These are phyloP conservation scores for Sminthurinus signatus DNA, from an alignment of 1,140 invertebrate genomes.

Conservation along the genomic window DNA sequence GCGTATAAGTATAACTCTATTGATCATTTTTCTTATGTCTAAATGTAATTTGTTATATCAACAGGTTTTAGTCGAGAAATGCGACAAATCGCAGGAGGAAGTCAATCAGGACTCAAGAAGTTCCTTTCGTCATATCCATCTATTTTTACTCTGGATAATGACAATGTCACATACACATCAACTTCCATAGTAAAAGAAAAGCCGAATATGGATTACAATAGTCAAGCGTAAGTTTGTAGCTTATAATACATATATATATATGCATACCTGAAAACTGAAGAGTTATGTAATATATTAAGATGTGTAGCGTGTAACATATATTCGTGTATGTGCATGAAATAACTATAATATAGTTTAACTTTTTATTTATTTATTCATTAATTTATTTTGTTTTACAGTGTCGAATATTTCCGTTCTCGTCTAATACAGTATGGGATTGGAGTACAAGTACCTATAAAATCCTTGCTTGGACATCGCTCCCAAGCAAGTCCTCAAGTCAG, in stretches of 20 bases:
- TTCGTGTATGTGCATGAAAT: no score
- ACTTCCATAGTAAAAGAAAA: conserved; percentile 12
- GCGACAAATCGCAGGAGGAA: conserved; percentile 88
- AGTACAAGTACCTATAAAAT: conserved; percentile 83
- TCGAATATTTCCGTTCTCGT: conserved; percentile 89
- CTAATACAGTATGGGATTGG: conserved; percentile 80
- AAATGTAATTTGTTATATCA: no score
- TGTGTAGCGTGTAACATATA: no score
- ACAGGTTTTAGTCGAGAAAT: conserved; percentile 93
- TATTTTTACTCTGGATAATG: conserved; percentile 82
- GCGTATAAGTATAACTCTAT: no score
- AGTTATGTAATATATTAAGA: no score
- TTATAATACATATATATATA: no score
- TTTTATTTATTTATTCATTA: no score
- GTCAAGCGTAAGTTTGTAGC: conserved; percentile 9
- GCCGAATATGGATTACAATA: conserved; percentile 15
- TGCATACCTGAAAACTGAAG: no score
- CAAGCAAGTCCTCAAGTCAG: conserved; percentile 86
- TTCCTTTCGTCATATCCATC: conserved; percentile 84
- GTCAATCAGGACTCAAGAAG: conserved; percentile 86
- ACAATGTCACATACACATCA: conserved; percentile 68
- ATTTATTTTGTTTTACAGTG: conserved; percentile 62
- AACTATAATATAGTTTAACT: no score
- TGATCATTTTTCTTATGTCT: no score
- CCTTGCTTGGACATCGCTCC: conserved; percentile 43